Base-by-base conservation (phyloP, 2,888 invertebrate genomes). In the Branchipolynoe longqiensis region DNA sequence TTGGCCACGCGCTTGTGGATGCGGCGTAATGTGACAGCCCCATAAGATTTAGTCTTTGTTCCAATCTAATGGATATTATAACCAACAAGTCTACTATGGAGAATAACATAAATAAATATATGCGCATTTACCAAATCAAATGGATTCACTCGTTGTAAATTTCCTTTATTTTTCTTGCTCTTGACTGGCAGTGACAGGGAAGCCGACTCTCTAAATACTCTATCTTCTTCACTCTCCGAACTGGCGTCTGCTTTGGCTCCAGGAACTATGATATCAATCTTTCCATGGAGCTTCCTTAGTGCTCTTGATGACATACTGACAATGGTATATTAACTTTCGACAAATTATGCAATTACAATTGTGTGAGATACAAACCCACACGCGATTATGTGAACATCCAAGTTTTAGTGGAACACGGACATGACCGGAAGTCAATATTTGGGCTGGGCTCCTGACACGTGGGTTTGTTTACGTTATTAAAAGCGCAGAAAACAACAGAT, bases 271-370 rank as follows among this genome's bases (percentile, higher is more conserved):
- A 87, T 74, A 58, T 88, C 88, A 62, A 87, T 82, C 41, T 87
- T 85, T 18, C 90, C 89, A 48, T 90, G 91, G 12, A 92, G 88
- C 85, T 89, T 90, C 84, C 90, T 87, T 64, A 92, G 85, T 22
- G 91, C 91, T 86, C 92, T 89, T 54, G 88, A 91, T 8, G 92
- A 92, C 92, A 92, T 92, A 18, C 3, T 48, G 33, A 78, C 31
- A 62, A 62, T 25, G 22, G 22, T 62, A 6, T 62, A 25, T 6
- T 62, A 12, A 28, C 28, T 14, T n/a, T 62, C 62, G 6, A 28
- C 62, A 62, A 6, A 14, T 62, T 22, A 12, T 62, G n/a, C 62
- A 28, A 25, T 62, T 6, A 12, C 28, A 33, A 38, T 73, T 1
- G 1, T 62, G 3, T 62, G 0, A n/a, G 31, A 62, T 62, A 62